These are phyloP conservation scores for Trichopoda pennipes DNA, from an alignment of 2,888 invertebrate genomes.

Conservation along the genomic window DNA sequence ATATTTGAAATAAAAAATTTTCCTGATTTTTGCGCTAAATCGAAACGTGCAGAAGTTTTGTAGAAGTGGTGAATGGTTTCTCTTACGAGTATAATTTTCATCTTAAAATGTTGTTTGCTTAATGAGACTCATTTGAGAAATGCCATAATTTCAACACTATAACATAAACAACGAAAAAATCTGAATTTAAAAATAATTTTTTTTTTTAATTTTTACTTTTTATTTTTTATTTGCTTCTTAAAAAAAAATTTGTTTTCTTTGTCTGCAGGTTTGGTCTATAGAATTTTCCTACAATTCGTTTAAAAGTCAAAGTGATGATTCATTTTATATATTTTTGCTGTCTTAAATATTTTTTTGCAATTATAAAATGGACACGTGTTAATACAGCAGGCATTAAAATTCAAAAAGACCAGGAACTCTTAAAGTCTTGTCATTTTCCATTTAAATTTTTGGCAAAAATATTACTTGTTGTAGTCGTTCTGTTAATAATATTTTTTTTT, in stretches of 20 bases:
- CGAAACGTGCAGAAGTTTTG: constrained; percentile 6
- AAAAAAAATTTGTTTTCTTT: not conserved
- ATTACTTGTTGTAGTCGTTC: too few relatives aligned
- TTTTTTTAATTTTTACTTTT: constrained; percentile 4
- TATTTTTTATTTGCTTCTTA: not conserved
- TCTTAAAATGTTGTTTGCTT: constrained; percentile 31
- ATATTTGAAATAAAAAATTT: constrained; percentile 34
- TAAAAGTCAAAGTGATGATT: constrained; percentile 25
- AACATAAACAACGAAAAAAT: constrained; percentile 33
- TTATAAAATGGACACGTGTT: constrained; percentile 61
- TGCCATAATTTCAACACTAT: constrained; percentile 64
- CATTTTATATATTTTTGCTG: constrained; percentile 41
- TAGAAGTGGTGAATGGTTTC: constrained; percentile 3
- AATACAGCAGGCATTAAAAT: constrained; percentile 46
- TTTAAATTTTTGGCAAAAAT: not conserved
- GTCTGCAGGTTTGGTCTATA: constrained; percentile 38
- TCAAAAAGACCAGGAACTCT: not conserved
- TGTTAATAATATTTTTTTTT: not conserved
- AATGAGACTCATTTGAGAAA: constrained; percentile 61
- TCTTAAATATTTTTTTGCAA: constrained; percentile 23
- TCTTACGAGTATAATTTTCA: constrained; percentile 4
- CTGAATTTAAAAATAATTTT: constrained; percentile 44
- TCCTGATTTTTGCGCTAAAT: constrained; percentile 38
- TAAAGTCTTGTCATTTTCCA: not conserved
- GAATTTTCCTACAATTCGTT: constrained; percentile 10